Evolutionary conservation across 2,797 vertebrate genomes (phyloP).

Genomic region (Vireo griseus): DNA sequence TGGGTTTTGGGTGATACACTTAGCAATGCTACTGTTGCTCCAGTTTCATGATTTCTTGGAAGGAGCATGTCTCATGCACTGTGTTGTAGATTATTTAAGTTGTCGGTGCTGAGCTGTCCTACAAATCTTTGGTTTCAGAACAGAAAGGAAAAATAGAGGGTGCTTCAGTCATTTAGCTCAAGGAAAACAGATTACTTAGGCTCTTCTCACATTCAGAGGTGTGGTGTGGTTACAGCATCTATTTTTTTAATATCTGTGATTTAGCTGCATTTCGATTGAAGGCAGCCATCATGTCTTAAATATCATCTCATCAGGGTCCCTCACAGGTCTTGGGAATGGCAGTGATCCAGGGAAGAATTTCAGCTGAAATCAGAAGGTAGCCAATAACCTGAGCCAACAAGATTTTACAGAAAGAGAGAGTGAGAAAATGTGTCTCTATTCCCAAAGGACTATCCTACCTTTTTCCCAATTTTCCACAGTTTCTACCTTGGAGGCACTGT

Average conservation of each 20-base stretch:
- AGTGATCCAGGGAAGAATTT: neutral
- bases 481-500: neutral
- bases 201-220: neutral
- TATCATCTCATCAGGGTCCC: neutral
- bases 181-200: neutral
- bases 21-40: neutral
- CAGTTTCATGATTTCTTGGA: neutral
- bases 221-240: neutral
- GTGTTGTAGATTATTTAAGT: neutral
- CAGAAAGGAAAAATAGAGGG: neutral
- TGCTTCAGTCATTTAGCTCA: neutral
- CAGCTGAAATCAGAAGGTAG: neutral
- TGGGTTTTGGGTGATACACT: neutral
- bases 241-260: neutral
- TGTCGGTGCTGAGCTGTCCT: neutral
- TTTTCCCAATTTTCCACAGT: neutral
- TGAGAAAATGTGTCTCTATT: neutral
- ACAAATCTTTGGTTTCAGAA: neutral
- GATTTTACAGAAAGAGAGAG: neutral
- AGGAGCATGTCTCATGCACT: neutral
- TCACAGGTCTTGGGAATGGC: neutral
- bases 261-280: neutral
- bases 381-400: neutral
- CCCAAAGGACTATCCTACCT: neutral
- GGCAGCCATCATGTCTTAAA: neutral